A percentile compares a stretch with the other conserved stretches of the same genome.
Evolutionary conservation across 2,113 vertebrate genomes (phyloP).

Genomic region (Syngnathoides biaculeatus): DNA sequence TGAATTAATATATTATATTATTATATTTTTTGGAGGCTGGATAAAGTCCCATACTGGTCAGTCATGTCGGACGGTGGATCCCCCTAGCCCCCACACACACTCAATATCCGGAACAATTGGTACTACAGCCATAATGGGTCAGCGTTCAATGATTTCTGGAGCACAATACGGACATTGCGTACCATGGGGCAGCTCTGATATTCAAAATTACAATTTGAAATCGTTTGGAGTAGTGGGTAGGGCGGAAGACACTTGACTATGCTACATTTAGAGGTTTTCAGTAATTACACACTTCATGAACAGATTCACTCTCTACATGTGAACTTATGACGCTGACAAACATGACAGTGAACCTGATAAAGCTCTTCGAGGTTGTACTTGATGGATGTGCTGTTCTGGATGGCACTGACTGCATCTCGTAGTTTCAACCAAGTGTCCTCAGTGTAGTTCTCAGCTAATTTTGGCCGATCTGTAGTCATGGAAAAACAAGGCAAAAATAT

Average conservation of each 20-base stretch:
- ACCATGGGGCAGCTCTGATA: too few relatives aligned
- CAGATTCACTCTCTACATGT: not conserved
- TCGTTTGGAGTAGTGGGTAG: not conserved
- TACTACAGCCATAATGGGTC: too few relatives aligned
- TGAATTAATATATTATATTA: too few relatives aligned
- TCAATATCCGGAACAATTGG: too few relatives aligned
- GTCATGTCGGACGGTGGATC: too few relatives aligned
- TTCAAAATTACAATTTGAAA: too few relatives aligned
- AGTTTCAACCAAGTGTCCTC: slow-evolving; percentile 98
- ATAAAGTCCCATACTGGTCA: too few relatives aligned
- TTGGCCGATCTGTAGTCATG: slow-evolving; percentile 87
- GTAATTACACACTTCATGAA: not conserved
- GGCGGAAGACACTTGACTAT: not conserved
- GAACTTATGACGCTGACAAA: not conserved
- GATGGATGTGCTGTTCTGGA: slow-evolving; percentile 98
- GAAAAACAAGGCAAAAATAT: slow-evolving; percentile 23
- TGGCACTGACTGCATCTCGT: slow-evolving; percentile 93
- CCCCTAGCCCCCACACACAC: too few relatives aligned
- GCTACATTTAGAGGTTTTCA: not conserved
- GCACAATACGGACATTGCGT: too few relatives aligned
- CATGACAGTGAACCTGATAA: slow-evolving; percentile 82
- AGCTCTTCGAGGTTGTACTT: slow-evolving; percentile 98
- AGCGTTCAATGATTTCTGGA: too few relatives aligned
- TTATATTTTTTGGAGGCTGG: too few relatives aligned
- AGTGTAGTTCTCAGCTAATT: slow-evolving; percentile 96